phyloP scores from a whole-genome alignment of 2,888 invertebrate genomes.

The Steinernema scapterisci region DNA sequence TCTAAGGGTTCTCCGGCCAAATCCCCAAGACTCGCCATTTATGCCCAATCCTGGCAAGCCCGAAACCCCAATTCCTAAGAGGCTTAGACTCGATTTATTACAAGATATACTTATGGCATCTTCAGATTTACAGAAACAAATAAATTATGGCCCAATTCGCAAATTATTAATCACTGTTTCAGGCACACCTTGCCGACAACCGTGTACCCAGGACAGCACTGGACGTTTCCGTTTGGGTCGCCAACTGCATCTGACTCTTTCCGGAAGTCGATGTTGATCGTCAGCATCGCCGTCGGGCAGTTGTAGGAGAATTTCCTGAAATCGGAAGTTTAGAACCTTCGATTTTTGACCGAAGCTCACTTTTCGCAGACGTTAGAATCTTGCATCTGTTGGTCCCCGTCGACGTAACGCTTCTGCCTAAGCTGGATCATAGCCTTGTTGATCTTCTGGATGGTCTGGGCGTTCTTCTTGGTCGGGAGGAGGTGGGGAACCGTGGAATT shows the following conservation, averaged over 20 bases:
- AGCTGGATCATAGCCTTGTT: slow-evolving; percentile 30
- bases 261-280: slow-evolving; percentile 59
- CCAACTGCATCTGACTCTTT: slow-evolving; percentile 37
- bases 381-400: slow-evolving; percentile 43
- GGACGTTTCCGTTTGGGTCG: slow-evolving; percentile 18
- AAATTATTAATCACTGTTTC: slow-evolving; percentile 2
- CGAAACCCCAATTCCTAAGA: no score
- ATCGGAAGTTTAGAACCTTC: neutral
- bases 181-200: neutral
- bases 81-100: no score
- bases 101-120: no score
- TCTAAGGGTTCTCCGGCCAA: no score
- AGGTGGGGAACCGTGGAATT: slow-evolving; percentile 28
- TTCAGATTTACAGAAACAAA: no score
- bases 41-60: no score
- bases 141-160: no score
- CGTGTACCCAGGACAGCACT: slow-evolving; percentile 47
- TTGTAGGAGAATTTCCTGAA: slow-evolving; percentile 61
- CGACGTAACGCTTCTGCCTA: slow-evolving; percentile 44
- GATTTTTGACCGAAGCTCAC: slow-evolving; percentile 20
- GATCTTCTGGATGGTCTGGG: slow-evolving; percentile 36
- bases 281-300: slow-evolving; percentile 63
- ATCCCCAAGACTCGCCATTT: no score
- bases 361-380: slow-evolving; percentile 46
- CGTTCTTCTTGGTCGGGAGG: slow-evolving; percentile 42